Evolutionary conservation across 2,797 vertebrate species (phyloP).

Genomic region (Iguana delicatissima): DNA sequence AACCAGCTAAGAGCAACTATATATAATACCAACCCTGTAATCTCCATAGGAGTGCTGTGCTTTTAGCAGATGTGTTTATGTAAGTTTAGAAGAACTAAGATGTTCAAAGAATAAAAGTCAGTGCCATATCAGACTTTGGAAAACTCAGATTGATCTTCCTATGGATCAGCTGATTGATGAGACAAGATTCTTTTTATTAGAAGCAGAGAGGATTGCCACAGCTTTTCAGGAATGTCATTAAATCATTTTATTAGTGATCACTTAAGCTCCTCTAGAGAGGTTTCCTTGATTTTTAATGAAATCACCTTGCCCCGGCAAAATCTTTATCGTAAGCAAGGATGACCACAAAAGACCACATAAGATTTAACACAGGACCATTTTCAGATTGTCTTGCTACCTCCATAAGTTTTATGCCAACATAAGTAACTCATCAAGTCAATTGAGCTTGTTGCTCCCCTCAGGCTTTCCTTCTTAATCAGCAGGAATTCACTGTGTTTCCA

Average conservation of each 20-base stretch:
- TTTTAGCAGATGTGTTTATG: background rate
- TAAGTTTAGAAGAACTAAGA: background rate
- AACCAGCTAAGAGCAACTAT: background rate
- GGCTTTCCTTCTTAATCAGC: conserved; percentile 21
- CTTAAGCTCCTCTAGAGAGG: background rate
- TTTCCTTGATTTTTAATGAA: background rate
- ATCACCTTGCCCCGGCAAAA: background rate
- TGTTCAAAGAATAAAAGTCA: background rate
- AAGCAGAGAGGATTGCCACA: background rate
- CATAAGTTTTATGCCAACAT: conserved; percentile 1
- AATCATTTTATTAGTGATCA: background rate
- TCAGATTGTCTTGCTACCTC: background rate
- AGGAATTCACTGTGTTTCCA: background rate
- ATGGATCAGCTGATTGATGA: background rate
- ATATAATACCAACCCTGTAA: background rate
- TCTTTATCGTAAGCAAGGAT: background rate
- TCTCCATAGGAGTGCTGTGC: background rate
- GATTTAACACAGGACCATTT: background rate
- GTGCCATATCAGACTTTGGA: background rate
- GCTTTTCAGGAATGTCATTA: background rate
- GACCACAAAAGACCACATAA: background rate
- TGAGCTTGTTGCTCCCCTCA: background rate
- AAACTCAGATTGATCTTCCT: background rate
- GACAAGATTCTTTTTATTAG: background rate
- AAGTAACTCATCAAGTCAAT: background rate